These are phyloP conservation scores for Machimus atricapillus DNA, from an alignment of 2,888 invertebrate species.

Conservation along the genomic window DNA sequence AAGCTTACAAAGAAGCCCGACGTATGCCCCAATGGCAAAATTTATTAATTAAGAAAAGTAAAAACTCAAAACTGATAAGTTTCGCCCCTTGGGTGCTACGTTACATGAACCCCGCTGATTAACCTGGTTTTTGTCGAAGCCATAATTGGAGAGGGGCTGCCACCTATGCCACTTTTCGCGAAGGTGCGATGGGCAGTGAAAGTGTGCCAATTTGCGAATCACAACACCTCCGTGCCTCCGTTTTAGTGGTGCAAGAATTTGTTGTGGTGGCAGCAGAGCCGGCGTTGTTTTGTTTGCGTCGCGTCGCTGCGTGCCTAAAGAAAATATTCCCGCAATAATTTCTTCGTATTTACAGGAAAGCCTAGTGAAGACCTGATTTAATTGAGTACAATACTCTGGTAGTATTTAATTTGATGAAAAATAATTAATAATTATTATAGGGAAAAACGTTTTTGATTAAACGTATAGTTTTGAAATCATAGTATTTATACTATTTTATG, in stretches of 20 bases:
- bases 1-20: background rate
- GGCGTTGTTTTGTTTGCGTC: background rate
- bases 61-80: background rate
- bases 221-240: background rate
- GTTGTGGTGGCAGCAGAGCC: background rate
- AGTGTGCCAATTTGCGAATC: background rate
- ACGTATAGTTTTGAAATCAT: too few relatives aligned
- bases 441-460: too few relatives aligned
- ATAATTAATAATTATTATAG: too few relatives aligned
- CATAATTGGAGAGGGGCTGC: background rate
- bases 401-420: background rate
- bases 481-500: too few relatives aligned
- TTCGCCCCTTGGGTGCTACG: background rate
- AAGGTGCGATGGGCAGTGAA: background rate
- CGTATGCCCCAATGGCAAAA: background rate
- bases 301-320: background rate
- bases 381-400: background rate
- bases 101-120: background rate
- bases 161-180: background rate
- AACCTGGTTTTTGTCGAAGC: background rate
- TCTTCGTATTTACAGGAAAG: background rate
- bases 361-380: background rate
- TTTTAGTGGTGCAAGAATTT: background rate
- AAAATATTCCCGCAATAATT: background rate
- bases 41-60: background rate